Percentiles rank a stretch among this genome's conserved stretches.
Conservation (phyloP, 1,140 invertebrate genomes). For the Brachionus rubens region DNA sequence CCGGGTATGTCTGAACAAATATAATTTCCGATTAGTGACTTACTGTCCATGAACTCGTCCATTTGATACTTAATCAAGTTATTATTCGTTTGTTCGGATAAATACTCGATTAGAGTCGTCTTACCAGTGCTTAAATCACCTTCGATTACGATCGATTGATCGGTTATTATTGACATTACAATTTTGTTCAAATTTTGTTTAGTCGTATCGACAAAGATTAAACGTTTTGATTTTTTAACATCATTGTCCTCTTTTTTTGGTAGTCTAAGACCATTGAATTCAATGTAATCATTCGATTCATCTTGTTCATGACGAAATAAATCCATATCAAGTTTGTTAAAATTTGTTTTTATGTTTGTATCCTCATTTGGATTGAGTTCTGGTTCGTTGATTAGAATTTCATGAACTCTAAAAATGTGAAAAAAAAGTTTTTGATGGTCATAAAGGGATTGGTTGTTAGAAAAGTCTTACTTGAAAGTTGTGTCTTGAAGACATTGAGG, state of each 20-base stretch:
- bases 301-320: neutral
- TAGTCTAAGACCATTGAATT: too few relatives aligned
- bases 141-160: slow-evolving; percentile 75
- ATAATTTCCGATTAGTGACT: slow-evolving; percentile 88
- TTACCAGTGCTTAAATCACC: slow-evolving; percentile 92
- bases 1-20: slow-evolving; percentile 91
- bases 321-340: neutral
- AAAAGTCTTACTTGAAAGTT: too few relatives aligned
- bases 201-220: neutral
- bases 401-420: neutral
- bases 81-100: slow-evolving; percentile 75
- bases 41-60: slow-evolving; percentile 95
- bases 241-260: neutral
- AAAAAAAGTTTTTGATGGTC: neutral
- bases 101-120: slow-evolving; percentile 80
- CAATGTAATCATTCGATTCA: too few relatives aligned
- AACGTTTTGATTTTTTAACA: neutral
- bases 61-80: slow-evolving; percentile 77
- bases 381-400: neutral
- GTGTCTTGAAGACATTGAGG: too few relatives aligned
- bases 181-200: slow-evolving; percentile 35
- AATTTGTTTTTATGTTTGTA: neutral
- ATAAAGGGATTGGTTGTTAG: too few relatives aligned
- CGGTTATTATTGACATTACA: slow-evolving; percentile 49
- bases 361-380: slow-evolving; percentile 25